A percentile compares a stretch with the other conserved stretches of the same genome.
Evolutionary conservation across 2,888 invertebrate species (phyloP).

Genomic region (Cephus pulcher): DNA sequence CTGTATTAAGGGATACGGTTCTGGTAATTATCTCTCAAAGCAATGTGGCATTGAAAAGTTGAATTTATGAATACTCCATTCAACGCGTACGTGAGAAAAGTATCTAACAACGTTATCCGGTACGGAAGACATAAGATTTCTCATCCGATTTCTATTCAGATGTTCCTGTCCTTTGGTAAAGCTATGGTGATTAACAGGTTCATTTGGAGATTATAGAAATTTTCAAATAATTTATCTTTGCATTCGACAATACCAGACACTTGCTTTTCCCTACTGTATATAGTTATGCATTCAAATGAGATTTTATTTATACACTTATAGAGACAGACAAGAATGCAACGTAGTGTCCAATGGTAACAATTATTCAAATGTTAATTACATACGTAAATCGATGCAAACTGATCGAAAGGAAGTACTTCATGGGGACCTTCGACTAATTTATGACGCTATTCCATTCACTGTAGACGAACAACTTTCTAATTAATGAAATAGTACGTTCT

Average conservation of each 20-base stretch:
- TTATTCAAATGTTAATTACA: neutral
- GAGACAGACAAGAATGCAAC: neutral
- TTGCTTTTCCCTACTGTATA: neutral
- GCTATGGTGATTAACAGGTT: neutral
- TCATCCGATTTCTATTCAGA: conserved; percentile 24
- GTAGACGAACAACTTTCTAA: conserved; percentile 39
- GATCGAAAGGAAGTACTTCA: neutral
- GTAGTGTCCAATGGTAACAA: neutral
- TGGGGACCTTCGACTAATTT: conserved; percentile 12
- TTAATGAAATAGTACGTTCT: conserved; percentile 41
- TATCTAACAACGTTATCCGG: conserved; percentile 35
- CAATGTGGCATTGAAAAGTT: neutral
- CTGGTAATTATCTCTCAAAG: neutral
- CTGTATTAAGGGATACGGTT: neutral
- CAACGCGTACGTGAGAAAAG: conserved; percentile 37
- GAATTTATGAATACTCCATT: conserved; percentile 25
- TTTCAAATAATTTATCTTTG: neutral
- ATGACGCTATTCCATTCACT: conserved; percentile 16
- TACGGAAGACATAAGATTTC: conserved; percentile 30
- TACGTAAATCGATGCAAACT: neutral
- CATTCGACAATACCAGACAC: neutral
- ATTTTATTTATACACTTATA: neutral
- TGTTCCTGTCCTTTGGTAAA: neutral
- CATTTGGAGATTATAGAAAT: neutral
- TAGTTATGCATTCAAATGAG: neutral